phyloP scores from a whole-genome alignment of 2,888 invertebrate species.

The Andrena trimmerana region DNA sequence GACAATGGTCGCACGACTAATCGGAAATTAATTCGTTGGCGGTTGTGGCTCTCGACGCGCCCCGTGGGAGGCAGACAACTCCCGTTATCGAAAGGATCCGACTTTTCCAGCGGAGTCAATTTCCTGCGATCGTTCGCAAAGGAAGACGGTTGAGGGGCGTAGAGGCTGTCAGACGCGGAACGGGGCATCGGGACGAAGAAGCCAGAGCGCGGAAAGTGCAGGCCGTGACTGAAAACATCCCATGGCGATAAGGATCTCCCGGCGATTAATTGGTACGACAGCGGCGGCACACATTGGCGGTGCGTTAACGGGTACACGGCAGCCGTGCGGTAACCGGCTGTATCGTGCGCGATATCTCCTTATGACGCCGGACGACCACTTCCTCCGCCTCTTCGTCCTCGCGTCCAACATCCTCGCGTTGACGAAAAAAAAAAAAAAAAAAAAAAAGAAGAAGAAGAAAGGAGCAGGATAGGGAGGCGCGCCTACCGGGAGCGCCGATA shows the following conservation, averaged over 20 bases:
- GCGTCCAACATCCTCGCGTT: neutral
- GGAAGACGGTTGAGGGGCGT: slow-evolving; percentile 7
- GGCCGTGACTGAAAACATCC: slow-evolving; percentile 73
- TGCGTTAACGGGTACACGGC: slow-evolving; percentile 60
- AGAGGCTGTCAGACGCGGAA: slow-evolving; percentile 30
- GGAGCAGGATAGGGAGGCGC: slow-evolving; percentile 4
- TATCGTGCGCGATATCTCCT: slow-evolving; percentile 72
- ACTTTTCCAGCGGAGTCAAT: slow-evolving; percentile 50
- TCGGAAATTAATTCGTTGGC: slow-evolving; percentile 39
- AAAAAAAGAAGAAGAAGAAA: neutral
- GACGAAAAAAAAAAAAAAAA: neutral
- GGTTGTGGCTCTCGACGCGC: neutral
- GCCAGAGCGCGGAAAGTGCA: slow-evolving; percentile 60
- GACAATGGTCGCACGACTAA: slow-evolving; percentile 51
- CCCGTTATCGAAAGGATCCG: slow-evolving; percentile 33
- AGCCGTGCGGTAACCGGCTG: slow-evolving; percentile 54
- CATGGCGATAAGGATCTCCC: slow-evolving; percentile 72
- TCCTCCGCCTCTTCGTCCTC: slow-evolving; percentile 44
- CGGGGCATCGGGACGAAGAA: slow-evolving; percentile 46
- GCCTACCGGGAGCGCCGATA: slow-evolving; percentile 54
- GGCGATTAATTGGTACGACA: slow-evolving; percentile 84
- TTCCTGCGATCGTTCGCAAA: slow-evolving; percentile 47
- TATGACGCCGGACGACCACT: slow-evolving; percentile 69
- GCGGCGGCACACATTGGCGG: slow-evolving; percentile 79
- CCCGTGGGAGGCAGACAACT: slow-evolving; percentile 32